phyloP scores from a whole-genome alignment of 2,113 vertebrate species.

The Myodes glareolus region DNA sequence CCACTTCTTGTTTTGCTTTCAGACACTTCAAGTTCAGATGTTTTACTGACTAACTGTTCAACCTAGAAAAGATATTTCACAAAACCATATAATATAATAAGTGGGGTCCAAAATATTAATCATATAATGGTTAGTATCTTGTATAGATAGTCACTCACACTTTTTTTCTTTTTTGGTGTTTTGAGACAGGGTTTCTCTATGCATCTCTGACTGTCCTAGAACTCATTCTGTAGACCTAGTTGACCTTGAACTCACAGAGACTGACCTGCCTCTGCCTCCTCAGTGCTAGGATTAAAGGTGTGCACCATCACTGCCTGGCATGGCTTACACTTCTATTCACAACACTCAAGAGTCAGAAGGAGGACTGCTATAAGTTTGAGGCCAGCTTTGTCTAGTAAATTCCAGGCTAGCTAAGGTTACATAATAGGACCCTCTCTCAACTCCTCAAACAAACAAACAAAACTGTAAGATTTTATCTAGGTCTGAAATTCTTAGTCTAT shows the following conservation, averaged over 20 bases:
- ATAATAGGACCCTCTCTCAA: background rate
- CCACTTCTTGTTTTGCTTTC: slow-evolving; percentile 92
- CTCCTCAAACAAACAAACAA: background rate
- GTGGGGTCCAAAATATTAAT: slow-evolving; percentile 46
- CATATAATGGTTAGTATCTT: slow-evolving; percentile 18
- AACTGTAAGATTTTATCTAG: slow-evolving; percentile 33
- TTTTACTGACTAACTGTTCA: slow-evolving; percentile 86
- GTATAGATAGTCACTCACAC: background rate
- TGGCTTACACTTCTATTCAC: background rate
- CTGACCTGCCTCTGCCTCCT: background rate
- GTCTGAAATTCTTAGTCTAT: slow-evolving; percentile 49
- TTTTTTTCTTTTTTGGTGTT: background rate
- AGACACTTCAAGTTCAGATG: slow-evolving; percentile 85
- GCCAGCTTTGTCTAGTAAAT: background rate
- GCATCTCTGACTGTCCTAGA: background rate
- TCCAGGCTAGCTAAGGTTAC: background rate
- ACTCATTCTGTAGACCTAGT: background rate
- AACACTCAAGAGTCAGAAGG: background rate
- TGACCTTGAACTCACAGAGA: background rate
- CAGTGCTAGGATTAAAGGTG: background rate
- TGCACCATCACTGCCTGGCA: background rate
- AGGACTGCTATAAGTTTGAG: background rate
- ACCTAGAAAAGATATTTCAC: slow-evolving; percentile 78
- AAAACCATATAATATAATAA: background rate
- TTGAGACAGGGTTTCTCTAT: background rate